These are phyloP conservation scores for Todiramphus saurophagus DNA, from an alignment of 2,113 vertebrate species.

Conservation along the genomic window DNA sequence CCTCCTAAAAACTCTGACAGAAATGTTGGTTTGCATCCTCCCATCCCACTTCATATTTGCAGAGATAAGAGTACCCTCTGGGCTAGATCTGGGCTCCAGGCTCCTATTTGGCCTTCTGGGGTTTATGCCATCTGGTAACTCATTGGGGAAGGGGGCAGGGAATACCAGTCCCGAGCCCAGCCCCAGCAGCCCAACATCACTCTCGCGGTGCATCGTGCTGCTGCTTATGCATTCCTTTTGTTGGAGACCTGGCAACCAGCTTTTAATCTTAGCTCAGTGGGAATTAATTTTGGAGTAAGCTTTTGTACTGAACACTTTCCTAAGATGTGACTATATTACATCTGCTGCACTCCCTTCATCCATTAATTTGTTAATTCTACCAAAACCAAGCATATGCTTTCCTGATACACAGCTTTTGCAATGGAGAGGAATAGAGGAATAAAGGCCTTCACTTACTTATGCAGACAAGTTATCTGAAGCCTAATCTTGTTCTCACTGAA, in stretches of 20 bases:
- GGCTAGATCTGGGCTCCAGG: not conserved
- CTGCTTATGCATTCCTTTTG: conserved; percentile 12
- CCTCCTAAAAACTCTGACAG: not conserved
- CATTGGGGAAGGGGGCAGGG: not conserved
- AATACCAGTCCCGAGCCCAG: not conserved
- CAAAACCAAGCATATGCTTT: not conserved
- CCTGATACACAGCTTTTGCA: not conserved
- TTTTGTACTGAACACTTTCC: not conserved
- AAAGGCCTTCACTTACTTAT: not conserved
- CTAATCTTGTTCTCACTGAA: not conserved
- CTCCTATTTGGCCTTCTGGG: not conserved
- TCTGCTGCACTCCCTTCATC: conserved; percentile 14
- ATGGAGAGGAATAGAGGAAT: not conserved
- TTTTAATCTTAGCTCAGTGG: not conserved
- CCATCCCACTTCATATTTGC: no score
- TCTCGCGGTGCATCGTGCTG: rapidly evolving
- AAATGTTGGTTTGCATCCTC: not conserved
- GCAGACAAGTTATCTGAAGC: not conserved
- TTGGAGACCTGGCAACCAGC: conserved; percentile 26
- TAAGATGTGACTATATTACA: not conserved
- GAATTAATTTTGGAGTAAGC: conserved; percentile 34
- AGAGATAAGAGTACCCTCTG: not conserved
- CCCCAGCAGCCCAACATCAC: not conserved
- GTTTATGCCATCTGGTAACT: not conserved
- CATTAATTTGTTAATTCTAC: conserved; percentile 42